Percentiles rank a stretch among this genome's conserved stretches.
These are phyloP conservation scores for Heliangelus exortis DNA, from an alignment of 2,797 vertebrate species.

Conservation along the genomic window DNA sequence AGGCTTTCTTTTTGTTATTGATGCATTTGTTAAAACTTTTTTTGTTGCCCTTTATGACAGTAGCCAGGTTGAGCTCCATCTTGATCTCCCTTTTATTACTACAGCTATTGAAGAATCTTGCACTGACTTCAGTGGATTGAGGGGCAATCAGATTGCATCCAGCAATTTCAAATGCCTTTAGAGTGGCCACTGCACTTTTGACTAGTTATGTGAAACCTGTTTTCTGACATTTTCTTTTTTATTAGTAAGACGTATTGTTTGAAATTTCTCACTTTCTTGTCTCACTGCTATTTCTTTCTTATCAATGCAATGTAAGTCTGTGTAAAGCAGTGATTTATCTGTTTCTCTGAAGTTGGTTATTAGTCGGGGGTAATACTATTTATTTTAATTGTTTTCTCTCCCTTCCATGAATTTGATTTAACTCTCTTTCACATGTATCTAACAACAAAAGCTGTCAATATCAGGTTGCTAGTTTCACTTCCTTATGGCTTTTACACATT, in stretches of 20 bases:
- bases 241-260: not conserved
- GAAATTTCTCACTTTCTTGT: not conserved
- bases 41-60: too few relatives aligned
- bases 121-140: not conserved
- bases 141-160: not conserved
- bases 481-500: not conserved
- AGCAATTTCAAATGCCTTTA: not conserved
- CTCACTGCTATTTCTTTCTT: not conserved
- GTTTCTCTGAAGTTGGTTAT: not conserved
- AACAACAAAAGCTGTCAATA: not conserved
- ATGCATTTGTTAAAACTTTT: too few relatives aligned
- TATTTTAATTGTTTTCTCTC: not conserved
- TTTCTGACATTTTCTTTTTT: not conserved
- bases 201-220: not conserved
- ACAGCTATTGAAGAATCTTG: not conserved
- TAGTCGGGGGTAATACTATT: not conserved
- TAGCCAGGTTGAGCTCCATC: too few relatives aligned
- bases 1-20: too few relatives aligned
- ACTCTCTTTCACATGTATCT: not conserved
- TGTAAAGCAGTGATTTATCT: not conserved
- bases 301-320: not conserved
- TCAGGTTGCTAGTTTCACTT: not conserved
- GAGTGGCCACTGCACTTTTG: not conserved
- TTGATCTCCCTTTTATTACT: not conserved
- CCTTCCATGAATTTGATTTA: not conserved